Evolutionary conservation across 1,140 invertebrate genomes (phyloP).

Genomic region (Sitobion miscanthi): DNA sequence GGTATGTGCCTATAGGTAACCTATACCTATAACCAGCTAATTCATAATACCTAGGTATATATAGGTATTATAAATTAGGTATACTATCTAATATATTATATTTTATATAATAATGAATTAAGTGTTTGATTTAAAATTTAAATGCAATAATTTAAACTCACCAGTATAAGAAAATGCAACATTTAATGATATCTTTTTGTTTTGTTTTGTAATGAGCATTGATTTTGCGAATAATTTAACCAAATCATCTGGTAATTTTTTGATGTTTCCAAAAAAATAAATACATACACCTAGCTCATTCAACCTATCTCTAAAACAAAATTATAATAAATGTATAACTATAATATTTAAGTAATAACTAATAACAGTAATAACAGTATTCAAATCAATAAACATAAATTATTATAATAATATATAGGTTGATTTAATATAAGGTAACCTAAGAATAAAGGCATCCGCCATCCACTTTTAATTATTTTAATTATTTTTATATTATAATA

Average conservation of each 20-base stretch:
- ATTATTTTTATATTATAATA: no score
- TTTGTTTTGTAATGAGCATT: conserved; percentile 80
- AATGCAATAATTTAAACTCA: conserved; percentile 61
- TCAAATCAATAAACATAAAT: neutral
- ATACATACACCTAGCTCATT: conserved; percentile 86
- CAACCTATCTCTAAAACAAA: conserved; percentile 74
- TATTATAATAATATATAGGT: neutral
- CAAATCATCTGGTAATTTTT: conserved; percentile 80
- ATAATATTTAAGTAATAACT: neutral
- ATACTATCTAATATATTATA: no score
- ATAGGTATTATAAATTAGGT: neutral
- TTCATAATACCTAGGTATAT: no score
- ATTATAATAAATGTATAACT: neutral
- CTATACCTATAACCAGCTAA: no score
- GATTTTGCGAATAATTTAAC: conserved; percentile 78
- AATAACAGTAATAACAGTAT: no score
- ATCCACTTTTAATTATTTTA: no score
- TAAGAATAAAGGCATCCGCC: no score
- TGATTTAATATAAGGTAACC: no score
- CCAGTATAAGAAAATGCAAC: conserved; percentile 91
- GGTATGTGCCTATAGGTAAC: no score
- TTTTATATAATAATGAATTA: neutral
- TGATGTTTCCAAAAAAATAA: conserved; percentile 87
- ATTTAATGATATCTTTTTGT: conserved; percentile 85
- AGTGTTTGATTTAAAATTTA: neutral